Conservation (phyloP, 2,797 vertebrate genomes). For the Allobates femoralis region DNA sequence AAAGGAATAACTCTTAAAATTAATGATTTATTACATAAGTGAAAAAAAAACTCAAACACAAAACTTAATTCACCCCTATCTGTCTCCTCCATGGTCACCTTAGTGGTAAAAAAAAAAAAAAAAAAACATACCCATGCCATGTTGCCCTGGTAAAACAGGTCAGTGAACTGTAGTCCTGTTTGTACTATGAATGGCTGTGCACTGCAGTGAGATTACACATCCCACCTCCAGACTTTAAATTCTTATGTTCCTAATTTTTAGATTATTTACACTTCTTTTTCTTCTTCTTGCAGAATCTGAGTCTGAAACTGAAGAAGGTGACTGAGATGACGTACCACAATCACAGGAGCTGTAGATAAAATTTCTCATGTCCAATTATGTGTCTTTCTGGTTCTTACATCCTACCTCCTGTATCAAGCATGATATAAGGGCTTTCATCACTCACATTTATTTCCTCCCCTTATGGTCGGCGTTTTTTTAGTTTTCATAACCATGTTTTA, state of each 20-base stretch:
- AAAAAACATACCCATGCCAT: too few species aligned
- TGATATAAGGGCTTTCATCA: constrained; percentile 84
- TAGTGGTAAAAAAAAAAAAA: too few species aligned
- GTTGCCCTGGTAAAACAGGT: too few species aligned
- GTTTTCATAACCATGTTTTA: constrained; percentile 78
- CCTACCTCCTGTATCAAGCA: constrained; percentile 89
- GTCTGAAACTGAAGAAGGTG: constrained; percentile 94
- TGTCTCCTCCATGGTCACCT: too few species aligned
- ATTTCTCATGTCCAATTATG: constrained; percentile 78
- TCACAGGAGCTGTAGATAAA: constrained; percentile 87
- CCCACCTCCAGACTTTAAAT: too few species aligned
- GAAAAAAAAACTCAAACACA: too few species aligned
- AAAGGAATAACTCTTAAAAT: too few species aligned
- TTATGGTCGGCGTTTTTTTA: constrained; percentile 73
- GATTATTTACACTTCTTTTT: not conserved
- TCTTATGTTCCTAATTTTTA: not conserved
- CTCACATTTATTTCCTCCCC: constrained; percentile 70
- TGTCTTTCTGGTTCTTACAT: constrained; percentile 75
- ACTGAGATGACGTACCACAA: constrained; percentile 86
- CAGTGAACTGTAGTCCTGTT: too few species aligned
- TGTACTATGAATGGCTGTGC: too few species aligned
- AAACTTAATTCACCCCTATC: too few species aligned
- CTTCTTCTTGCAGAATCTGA: constrained; percentile 85
- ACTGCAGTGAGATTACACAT: too few species aligned
- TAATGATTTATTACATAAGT: too few species aligned